These are phyloP conservation scores for Bos taurus DNA, from an alignment of 2,113 vertebrate species.

Conservation along the genomic window ARS-UCD2.0 NC_037333.1:20302001-20302500, in stretches of 20 bases:
- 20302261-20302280: not conserved
- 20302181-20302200: not conserved
- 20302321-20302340: not conserved
- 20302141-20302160: not conserved
- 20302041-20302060: not conserved
- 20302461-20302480: not conserved
- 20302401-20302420: not conserved
- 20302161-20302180: not conserved
- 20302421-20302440: not conserved
- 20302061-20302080: not conserved
- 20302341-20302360: not conserved
- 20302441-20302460: not conserved
- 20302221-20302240: not conserved
- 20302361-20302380: not conserved
- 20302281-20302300: not conserved
- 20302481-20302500: too few species aligned
- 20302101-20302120: not conserved
- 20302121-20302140: not conserved
- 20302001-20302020: not conserved
- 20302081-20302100: not conserved
- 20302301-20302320: not conserved
- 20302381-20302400: not conserved
- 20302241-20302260: not conserved
- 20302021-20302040: not conserved
- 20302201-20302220: not conserved